Evolutionary conservation across 1,140 invertebrate genomes (phyloP), one percentile per base, ranked within the genome.

Genomic region (Penaeus japonicus): DNA sequence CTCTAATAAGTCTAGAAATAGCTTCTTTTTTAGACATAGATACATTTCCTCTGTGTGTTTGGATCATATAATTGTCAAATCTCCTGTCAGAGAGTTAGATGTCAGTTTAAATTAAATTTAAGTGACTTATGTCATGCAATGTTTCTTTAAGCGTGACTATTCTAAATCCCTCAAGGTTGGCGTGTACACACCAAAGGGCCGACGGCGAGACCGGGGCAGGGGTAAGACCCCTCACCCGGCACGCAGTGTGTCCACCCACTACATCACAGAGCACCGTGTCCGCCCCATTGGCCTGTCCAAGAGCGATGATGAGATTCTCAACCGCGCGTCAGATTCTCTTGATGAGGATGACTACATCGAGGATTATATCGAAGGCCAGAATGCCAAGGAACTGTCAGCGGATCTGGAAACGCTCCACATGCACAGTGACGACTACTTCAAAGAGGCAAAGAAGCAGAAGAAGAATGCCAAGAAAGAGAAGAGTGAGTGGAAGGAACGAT

Each of bases 361-460:
- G 85, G 90, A 89, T 59, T 90, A 90, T 54, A 85, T 86, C 18
- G 90, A 90, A 78, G 90, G 90, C 35, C 89, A 84, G 55, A 85
- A 85, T 53, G 82, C 89, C 20, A 84, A 89, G 65, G 89, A 89
- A 78, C 90, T 90, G 12, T 84, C 90, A 27, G 84, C 85, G 81
- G 94, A 95, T 91, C 94, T 92, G 90, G 92, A 93, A 89, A 92
- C 92, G 39, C 92, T 88, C 79, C 92, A 91, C 53, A 91, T 91
- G 55, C 91, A 85, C 78, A 93, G 62, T 32, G 81, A 84, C 27
- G 82, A 84, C 24, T 85, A 84, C 54, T 84, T 84, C 30, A 62
- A 59, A 53, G 35, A 84, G n/a, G 57, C 65, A 22, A 47, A 89
- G 47, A 57, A 81, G 39, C 32, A 81, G 4, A 80, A 80, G 39